Evolutionary conservation across 1,140 invertebrate species (phyloP), one percentile per base, ranked within the genome.

Genomic region (Drosophila oshimai): DNA sequence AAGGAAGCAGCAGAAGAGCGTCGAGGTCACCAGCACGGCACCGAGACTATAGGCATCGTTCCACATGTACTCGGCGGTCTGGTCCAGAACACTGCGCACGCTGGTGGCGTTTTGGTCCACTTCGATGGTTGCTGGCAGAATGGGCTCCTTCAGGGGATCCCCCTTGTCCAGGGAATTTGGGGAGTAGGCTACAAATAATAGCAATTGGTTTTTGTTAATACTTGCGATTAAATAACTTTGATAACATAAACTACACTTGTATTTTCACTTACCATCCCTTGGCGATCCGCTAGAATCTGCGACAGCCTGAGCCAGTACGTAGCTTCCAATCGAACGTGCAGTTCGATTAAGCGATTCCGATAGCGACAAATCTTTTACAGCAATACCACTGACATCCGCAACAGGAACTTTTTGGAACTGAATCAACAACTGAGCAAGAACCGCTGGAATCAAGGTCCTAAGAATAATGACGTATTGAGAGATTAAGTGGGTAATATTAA

Each of bases 391-490:
- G 1, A 2, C 12, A 10, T 42, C 22, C 9, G 20, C 3, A n/a
- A 22, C 6, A 9, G 26, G 6, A 15, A 3, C n/a, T 28, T 45
- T 55, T 53, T 91, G 90, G 26, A 91, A 91, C 57, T 90, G 89
- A 24, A 91, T 41, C 47, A 92, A 46, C 9, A 92, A 58, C 53
- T 91, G 90, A 5, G 92, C 91, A 24, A 93, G 62, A 4, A 92
- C 76, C n/a, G 92, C 74, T 3, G 92, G 92, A 74, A 92, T 92
- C 18, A 91, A 75, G n/a, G 92, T 87, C 81, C 92, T 92, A 37
- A 4, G 33, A 58, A 26, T 2, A 4, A 3, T n/a, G 1, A 3
- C 2, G 0, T 6, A 28, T 6, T 10, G 0, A 5, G 0, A 28
- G 12, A 6, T 17, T 13, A 41, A 3, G 0, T 3, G n/a, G 31